Evolutionary conservation across 2,888 invertebrate species (phyloP), one percentile per base, ranked within the genome.

Genomic region (Minunthozetes semirufus): DNA sequence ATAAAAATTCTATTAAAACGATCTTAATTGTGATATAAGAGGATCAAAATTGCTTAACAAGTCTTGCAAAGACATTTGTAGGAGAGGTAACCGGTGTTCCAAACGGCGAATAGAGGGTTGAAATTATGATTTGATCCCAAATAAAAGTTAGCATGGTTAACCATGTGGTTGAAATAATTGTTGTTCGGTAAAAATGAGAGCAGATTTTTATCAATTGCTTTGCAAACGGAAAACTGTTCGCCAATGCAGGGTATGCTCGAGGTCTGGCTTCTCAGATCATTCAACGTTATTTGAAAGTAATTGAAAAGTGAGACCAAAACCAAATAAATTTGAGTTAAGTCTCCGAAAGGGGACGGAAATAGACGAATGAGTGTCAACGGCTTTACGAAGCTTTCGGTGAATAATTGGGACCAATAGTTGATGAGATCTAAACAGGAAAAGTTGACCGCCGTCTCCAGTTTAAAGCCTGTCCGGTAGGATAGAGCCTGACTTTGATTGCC

Each of bases 351-450:
- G 13, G 27, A 27, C 4, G 8, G 3, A 1, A 22, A 22, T 56
- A 8, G 56, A 4, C 22, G 22, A 3, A 2, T 8, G 25, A 27
- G 4, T 0, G 25, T 8, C 27, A 59, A 13, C 27, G 59, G 59
- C 5, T 27, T 25, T 17, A 59, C 25, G 17, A 27, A 27, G 25
- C 9, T 27, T 11, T 59, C 27, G 17, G 22, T 59, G 27, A 59
- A 27, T 13, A 59, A 13, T 29, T 27, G 25, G 1, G 59, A 59
- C 25, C 13, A 59, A 29, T 59, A 59, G 27, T 59, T 59, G 29
- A 59, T 59, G 4, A 59, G 59, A 59, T 59, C 59, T 13, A 59
- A 29, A 59, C 59, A 59, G 13, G 59, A 59, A 27, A 59, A 59
- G 59, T 59, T 59, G 59, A 59, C 27, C 25, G 59, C 9, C 4